Evolutionary conservation across 2,888 invertebrate species (phyloP), one percentile per base, ranked within the genome.

Genomic region (Macrosoma leucophasiata): DNA sequence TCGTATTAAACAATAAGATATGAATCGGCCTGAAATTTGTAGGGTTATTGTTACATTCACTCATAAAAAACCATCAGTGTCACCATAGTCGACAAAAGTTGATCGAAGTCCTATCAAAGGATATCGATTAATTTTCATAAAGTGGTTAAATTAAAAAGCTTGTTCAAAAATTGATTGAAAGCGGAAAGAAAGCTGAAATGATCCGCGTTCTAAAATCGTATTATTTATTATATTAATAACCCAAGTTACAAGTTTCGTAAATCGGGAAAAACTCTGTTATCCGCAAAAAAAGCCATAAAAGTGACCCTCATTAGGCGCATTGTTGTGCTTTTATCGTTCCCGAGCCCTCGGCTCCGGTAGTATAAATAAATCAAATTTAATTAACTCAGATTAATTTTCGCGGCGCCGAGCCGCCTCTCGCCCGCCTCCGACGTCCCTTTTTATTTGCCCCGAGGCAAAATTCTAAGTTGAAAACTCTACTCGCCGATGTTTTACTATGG

Each of bases 281-380:
- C 71, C 70, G 56, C n/a, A 37, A 59, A 52, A 56, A 71, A 82
- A 81, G 75, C 79, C 81, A 57, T 65, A 76, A 56, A 77, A 81
- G 74, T 78, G 75, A 68, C 72, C 72, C 73, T 79, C 76, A 81
- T 82, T 81, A 82, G 66, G 46, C 60, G 64, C 65, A 73, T 78
- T 79, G 78, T 81, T 77, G 75, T 72, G 76, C 74, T 78, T 76
- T 81, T 76, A 75, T 60, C 69, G 71, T 60, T 61, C 65, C 64
- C 69, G 59, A 55, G 52, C 50, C 61, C 58, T 61, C 44, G 51
- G 53, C 55, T 60, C 55, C 64, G 58, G 49, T 56, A 65, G 58
- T 70, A 82, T 84, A 84, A 82, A 82, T 84, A 84, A 84, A 79
- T 81, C 72, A 82, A 82, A 81, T 79, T 84, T 84, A 84, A 84